phyloP scores from a whole-genome alignment of 2,888 invertebrate species.

The Diplolepis rosae region DNA sequence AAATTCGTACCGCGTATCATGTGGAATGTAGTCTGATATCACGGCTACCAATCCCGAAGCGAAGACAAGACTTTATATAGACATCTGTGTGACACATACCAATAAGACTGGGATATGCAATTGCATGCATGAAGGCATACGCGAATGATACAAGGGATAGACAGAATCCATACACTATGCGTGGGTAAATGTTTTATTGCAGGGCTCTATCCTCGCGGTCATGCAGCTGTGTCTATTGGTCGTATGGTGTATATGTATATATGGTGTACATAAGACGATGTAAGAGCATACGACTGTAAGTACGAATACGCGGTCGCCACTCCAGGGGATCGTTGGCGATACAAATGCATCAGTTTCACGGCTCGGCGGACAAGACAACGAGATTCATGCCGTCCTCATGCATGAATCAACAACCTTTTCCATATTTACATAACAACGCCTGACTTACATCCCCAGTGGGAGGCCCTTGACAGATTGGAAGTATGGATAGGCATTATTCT shows the following conservation, averaged over 20 bases:
- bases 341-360: conserved; percentile 73
- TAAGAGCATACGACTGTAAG: conserved; percentile 49
- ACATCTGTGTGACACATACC: background rate
- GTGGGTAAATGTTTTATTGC: conserved; percentile 69
- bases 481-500: conserved; percentile 62
- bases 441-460: conserved; percentile 56
- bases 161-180: conserved; percentile 56
- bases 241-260: conserved; percentile 15
- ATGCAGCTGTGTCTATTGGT: conserved; percentile 51
- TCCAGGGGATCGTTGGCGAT: conserved; percentile 57
- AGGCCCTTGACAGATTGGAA: conserved; percentile 69
- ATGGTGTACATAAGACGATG: conserved; percentile 42
- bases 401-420: conserved; percentile 72
- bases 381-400: conserved; percentile 68
- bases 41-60: conserved; percentile 27
- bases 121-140: conserved; percentile 59
- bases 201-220: conserved; percentile 54
- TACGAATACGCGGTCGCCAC: conserved; percentile 43
- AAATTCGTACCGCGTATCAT: conserved; percentile 51
- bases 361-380: conserved; percentile 71
- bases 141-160: conserved; percentile 50
- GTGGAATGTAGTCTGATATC: conserved; percentile 47
- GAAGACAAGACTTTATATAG: background rate
- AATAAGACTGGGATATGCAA: conserved; percentile 50
- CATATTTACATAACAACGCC: conserved; percentile 71